Evolutionary conservation across 1,140 invertebrate genomes (phyloP).

Genomic region (Mycetomoellerius zeteki): DNA sequence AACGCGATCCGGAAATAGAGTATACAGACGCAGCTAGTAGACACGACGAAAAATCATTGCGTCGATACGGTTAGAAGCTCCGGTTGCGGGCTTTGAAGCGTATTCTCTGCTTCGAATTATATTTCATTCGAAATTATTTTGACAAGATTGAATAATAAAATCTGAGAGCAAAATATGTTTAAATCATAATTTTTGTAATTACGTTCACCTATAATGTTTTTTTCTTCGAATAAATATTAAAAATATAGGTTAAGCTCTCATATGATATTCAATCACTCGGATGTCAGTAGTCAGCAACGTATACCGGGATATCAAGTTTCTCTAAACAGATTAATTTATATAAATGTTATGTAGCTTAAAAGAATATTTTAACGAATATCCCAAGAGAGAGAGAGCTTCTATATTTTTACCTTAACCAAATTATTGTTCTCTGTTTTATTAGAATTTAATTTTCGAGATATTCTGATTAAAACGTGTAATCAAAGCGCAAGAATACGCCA

Average conservation of each 20-base stretch:
- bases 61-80: slow-evolving; percentile 30
- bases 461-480: slow-evolving; percentile 51
- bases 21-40: slow-evolving; percentile 27
- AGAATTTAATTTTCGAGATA: slow-evolving; percentile 35
- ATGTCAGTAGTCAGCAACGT: not conserved
- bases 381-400: not conserved
- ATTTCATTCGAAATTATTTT: slow-evolving; percentile 1
- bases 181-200: slow-evolving; percentile 18
- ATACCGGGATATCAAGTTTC: not conserved
- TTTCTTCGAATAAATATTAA: slow-evolving; percentile 15
- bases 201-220: not conserved
- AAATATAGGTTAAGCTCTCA: not conserved
- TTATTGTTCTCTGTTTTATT: slow-evolving; percentile 31
- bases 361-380: slow-evolving; percentile 5
- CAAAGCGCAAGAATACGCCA: slow-evolving; percentile 13
- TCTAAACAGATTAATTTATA: slow-evolving; percentile 32
- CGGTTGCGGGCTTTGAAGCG: not conserved
- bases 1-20: slow-evolving; percentile 58
- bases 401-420: slow-evolving; percentile 1
- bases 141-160: not conserved
- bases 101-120: not conserved
- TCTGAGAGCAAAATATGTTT: not conserved
- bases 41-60: slow-evolving; percentile 56
- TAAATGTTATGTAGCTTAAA: slow-evolving; percentile 15
- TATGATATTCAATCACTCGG: slow-evolving; percentile 2